Conservation (phyloP, 2,797 vertebrate genomes). For the Brachyalestes nurse region DNA sequence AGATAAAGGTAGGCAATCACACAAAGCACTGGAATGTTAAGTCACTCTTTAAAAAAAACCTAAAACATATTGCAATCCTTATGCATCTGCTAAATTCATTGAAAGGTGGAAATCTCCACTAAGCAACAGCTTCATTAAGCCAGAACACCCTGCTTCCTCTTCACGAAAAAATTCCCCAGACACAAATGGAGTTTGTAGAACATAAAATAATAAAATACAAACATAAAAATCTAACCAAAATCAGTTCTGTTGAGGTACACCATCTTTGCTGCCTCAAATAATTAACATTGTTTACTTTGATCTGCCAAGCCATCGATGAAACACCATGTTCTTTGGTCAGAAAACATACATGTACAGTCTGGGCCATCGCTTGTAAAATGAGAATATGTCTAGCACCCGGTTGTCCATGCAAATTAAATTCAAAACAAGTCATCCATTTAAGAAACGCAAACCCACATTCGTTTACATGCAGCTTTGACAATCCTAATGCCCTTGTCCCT, state of each 20-base stretch:
- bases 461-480: constrained; percentile 30
- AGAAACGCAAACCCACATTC: constrained; percentile 12
- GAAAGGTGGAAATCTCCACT: neutral
- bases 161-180: neutral
- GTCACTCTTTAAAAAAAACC: constrained; percentile 56
- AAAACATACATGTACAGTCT: constrained; percentile 35
- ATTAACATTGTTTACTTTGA: constrained; percentile 7
- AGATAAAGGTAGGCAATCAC: constrained; percentile 26
- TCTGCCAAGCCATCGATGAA: constrained; percentile 10
- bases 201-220: constrained; percentile 13
- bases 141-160: constrained; percentile 14
- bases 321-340: constrained; percentile 52
- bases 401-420: constrained; percentile 35
- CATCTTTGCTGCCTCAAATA: constrained; percentile 17
- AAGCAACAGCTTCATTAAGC: constrained; percentile 1
- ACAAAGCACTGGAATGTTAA: constrained; percentile 66
- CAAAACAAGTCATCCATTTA: neutral
- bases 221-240: constrained; percentile 14
- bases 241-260: constrained; percentile 29
- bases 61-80: constrained; percentile 63
- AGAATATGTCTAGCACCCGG: constrained; percentile 18
- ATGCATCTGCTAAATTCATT: constrained; percentile 43
- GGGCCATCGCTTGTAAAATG: constrained; percentile 13
- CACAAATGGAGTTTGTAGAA: constrained; percentile 13
- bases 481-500: constrained; percentile 40